Evolutionary conservation across 2,888 invertebrate species (phyloP).

Genomic region (Diachrysia chrysitis): DNA sequence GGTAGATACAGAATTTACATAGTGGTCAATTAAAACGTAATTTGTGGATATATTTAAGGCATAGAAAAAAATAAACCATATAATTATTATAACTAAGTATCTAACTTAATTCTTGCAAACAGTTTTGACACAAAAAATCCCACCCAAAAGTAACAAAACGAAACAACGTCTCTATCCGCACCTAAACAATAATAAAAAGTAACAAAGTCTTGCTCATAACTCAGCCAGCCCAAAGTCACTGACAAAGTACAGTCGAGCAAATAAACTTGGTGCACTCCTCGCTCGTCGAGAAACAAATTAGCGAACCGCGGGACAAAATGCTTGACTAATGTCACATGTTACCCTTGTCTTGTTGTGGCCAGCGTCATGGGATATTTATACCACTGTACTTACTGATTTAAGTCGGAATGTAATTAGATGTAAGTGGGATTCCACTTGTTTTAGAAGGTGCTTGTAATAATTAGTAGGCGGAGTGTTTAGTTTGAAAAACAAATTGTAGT

Average conservation of each 20-base stretch:
- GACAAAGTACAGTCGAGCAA: slow-evolving; percentile 52
- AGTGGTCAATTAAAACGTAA: too few relatives aligned
- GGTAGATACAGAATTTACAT: too few relatives aligned
- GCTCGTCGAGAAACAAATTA: slow-evolving; percentile 60
- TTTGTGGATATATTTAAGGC: too few relatives aligned
- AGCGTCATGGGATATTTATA: slow-evolving; percentile 53
- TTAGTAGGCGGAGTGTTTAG: not conserved
- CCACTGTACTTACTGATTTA: slow-evolving; percentile 39
- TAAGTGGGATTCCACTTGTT: not conserved
- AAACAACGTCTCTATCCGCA: slow-evolving; percentile 7
- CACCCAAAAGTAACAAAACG: not conserved
- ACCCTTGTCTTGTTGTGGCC: slow-evolving; percentile 43
- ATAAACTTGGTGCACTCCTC: slow-evolving; percentile 54
- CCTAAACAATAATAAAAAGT: slow-evolving; percentile 47
- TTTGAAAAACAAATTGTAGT: not conserved
- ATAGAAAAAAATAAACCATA: too few relatives aligned
- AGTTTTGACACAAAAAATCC: not conserved
- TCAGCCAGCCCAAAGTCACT: slow-evolving; percentile 38
- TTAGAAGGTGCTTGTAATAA: not conserved
- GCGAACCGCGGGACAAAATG: slow-evolving; percentile 54
- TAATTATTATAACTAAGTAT: too few relatives aligned
- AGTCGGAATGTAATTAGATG: slow-evolving; percentile 21
- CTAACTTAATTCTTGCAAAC: not conserved
- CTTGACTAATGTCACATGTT: slow-evolving; percentile 56
- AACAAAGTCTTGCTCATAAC: slow-evolving; percentile 27